A percentile compares a stretch with the other conserved stretches of the same genome.
Conservation (phyloP, 2,113 vertebrate genomes). For the Hippolais icterina region DNA sequence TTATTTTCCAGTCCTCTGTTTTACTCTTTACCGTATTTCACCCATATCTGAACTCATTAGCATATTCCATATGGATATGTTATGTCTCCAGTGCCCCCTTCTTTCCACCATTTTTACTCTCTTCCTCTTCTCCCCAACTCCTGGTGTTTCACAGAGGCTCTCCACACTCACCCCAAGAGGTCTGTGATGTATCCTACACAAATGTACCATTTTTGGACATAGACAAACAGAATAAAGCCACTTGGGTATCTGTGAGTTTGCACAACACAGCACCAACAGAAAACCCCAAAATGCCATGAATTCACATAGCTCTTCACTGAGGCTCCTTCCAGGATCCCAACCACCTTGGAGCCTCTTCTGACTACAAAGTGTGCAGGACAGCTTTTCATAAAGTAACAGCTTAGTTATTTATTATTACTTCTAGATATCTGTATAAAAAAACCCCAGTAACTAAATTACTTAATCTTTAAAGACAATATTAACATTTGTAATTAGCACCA, state of each 20-base stretch:
- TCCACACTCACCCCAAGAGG: background rate
- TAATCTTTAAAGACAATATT: background rate
- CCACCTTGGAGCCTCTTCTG: background rate
- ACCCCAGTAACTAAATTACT: background rate
- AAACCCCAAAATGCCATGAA: background rate
- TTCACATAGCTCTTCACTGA: background rate
- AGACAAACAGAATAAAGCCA: background rate
- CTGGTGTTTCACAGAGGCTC: background rate
- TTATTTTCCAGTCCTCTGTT: background rate
- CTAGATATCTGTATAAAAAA: background rate
- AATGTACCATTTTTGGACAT: fast-evolving
- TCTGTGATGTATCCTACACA: background rate
- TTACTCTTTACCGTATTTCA: background rate
- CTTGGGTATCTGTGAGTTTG: too few relatives aligned
- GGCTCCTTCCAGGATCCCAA: background rate
- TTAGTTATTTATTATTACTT: background rate
- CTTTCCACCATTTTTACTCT: background rate
- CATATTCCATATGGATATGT: background rate
- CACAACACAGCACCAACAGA: background rate
- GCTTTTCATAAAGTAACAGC: background rate
- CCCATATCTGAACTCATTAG: background rate
- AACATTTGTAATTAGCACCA: background rate
- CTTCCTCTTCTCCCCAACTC: background rate
- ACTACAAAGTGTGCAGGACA: background rate
- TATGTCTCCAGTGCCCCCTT: background rate